Base-by-base conservation (phyloP, 2,113 vertebrate genomes). In the Mustelus asterias region DNA sequence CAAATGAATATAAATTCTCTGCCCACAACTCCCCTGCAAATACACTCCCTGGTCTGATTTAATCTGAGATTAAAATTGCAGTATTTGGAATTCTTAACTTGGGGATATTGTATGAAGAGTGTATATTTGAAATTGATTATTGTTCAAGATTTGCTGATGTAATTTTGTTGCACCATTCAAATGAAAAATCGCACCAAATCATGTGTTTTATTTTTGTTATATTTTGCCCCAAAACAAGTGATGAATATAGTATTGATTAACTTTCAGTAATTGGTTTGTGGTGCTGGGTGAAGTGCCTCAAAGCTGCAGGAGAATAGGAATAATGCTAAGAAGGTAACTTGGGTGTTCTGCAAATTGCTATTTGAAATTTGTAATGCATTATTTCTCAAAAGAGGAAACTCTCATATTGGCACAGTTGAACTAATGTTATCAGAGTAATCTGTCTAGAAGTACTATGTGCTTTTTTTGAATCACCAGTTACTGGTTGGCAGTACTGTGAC, bases 141-240 rank as follows among this genome's bases (percentile, higher is more conserved):
- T 90, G 29, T n/a, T 63, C n/a, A 92, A n/a, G 37, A 83, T 83
- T 83, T 93, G 37, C 18, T 65, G 14, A 2, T 60, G 33, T 60
- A 14, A 58, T 63, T 63, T 92, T 63, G 10, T 33, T 18, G 33
- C 29, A 18, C 2, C 13, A 1, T 88, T 92, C 58, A 63, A 60
- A 33, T 93, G 33, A 63, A 93, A 93, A 67, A 93, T 93, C 22
- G 3, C 22, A 93, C 89, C 60, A 65, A 93, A 93, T 67, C n/a
- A 37, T n/a, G 33, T 37, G 18, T 93, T 33, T 33, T 37, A 93
- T 22, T 20, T 83, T 44, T 44, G 44, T 83, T 11, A 65, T 37
- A 65, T 67, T 93, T 65, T 65, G 0, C 18, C 16, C 33, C 16
- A n/a, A 92, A 83, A 44, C 18, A 41, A 65, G 33, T 16, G 20